phyloP scores from a whole-genome alignment of 2,888 invertebrate species.

The Hypolimnas misippus region DNA sequence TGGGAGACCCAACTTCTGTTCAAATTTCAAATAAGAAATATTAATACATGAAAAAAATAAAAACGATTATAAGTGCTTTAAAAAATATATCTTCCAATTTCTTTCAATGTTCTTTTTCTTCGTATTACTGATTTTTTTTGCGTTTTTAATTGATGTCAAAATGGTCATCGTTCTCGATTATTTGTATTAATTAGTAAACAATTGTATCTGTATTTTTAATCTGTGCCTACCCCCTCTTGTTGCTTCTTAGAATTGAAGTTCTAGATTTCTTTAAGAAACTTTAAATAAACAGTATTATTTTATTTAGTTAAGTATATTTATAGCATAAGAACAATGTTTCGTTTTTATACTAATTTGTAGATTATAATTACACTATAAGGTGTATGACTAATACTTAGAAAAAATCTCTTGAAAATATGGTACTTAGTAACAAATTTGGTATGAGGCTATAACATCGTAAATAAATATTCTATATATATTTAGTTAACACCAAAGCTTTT shows the following conservation, averaged over 20 bases:
- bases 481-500: neutral
- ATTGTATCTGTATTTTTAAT: neutral
- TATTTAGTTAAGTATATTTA: neutral
- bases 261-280: neutral
- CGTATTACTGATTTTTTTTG: too few species aligned
- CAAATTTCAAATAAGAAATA: too few species aligned
- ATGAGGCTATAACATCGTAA: too few species aligned
- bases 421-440: too few species aligned
- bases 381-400: too few species aligned
- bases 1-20: too few species aligned
- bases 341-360: neutral
- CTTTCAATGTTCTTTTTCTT: too few species aligned
- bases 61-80: too few species aligned
- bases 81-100: too few species aligned
- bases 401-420: too few species aligned
- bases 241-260: neutral
- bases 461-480: neutral
- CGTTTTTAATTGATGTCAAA: neutral
- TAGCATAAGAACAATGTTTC: neutral
- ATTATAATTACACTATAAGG: too few species aligned
- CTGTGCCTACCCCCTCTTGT: neutral
- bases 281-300: slow-evolving; percentile 9
- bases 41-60: too few species aligned
- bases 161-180: neutral
- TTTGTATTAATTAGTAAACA: neutral